Evolutionary conservation across 1,140 invertebrate genomes (phyloP), one percentile per base, ranked within the genome.

Genomic region (Brachionus paranguensis): DNA sequence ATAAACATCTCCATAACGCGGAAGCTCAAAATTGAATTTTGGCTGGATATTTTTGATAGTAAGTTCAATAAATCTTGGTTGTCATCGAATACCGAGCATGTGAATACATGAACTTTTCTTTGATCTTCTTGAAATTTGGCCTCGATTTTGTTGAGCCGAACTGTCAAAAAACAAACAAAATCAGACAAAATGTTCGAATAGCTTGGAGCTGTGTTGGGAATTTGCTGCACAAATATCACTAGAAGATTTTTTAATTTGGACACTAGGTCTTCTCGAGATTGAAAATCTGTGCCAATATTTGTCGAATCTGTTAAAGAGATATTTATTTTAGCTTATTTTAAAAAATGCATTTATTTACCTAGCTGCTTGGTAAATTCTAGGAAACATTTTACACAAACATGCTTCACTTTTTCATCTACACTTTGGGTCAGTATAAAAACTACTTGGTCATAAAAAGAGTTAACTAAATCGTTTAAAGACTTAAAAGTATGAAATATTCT

Each of bases 1-100:
- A 50, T 50, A 76, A 76, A 76, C 45, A 76, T 10, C n/a, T 76
- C 72, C 41, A 76, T 50, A n/a, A 76, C 11, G 11, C 72, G 41
- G 33, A 76, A 76, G 50, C n/a, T 33, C 2, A 37, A 11, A 12
- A 76, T 12, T 27, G 72, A 50, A 50, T 50, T 76, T 76, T 27
- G 17, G 24, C 50, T 76, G 20, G 72, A 47, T 1, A 76, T 20
- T 50, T 76, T 76, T 27, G 43, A 24, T 14, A 76, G 20, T 14
- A 11, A 14, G 20, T 76, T 29, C 4, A 76, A 27, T 12, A 76
- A 50, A 20, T 50, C 47, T 47, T 29, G 43, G 50, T 76, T 76
- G 50, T 76, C 43, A 50, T 76, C 72, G n/a, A 76, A 76, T 7
- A 76, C 33, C 50, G 72, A 76, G 50, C 72, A 76, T n/a, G 72